Evolutionary conservation across 1,140 invertebrate species (phyloP).

Genomic region (Drosophila cardini): DNA sequence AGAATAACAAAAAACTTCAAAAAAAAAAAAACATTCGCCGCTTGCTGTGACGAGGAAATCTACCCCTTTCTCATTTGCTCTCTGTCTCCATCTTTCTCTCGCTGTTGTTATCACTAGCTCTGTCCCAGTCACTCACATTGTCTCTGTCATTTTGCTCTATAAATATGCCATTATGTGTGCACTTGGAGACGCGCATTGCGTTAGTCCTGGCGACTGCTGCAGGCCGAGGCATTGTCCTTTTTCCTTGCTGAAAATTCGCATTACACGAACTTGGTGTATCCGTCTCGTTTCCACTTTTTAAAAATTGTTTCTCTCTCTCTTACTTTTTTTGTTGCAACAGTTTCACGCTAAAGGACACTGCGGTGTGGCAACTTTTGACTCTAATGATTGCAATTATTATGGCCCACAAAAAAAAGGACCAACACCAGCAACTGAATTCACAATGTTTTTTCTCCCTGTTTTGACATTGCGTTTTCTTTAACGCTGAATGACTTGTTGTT

Average conservation of each 20-base stretch:
- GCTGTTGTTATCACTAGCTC: slow-evolving; percentile 36
- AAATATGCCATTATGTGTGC: slow-evolving; percentile 80
- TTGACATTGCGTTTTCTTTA: slow-evolving; percentile 30
- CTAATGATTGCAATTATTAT: slow-evolving; percentile 83
- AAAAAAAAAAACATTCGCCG: slow-evolving; percentile 22
- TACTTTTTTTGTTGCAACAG: slow-evolving; percentile 56
- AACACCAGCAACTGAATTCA: slow-evolving; percentile 65
- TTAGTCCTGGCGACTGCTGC: slow-evolving; percentile 45
- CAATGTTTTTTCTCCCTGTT: slow-evolving; percentile 38
- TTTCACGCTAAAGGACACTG: slow-evolving; percentile 77
- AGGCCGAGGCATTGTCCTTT: slow-evolving; percentile 55
- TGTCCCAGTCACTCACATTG: slow-evolving; percentile 5
- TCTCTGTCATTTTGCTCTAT: slow-evolving; percentile 55
- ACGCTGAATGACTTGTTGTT: slow-evolving; percentile 54
- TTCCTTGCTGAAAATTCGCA: slow-evolving; percentile 56
- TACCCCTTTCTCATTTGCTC: slow-evolving; percentile 1
- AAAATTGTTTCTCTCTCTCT: slow-evolving; percentile 5
- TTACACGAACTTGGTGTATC: slow-evolving; percentile 35
- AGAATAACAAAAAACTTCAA: slow-evolving; percentile 36
- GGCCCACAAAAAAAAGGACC: slow-evolving; percentile 58
- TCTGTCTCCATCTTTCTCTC: slow-evolving; percentile 1
- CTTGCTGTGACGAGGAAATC: not conserved
- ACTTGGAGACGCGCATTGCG: slow-evolving; percentile 67
- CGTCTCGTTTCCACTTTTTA: slow-evolving; percentile 11
- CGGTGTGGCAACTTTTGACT: slow-evolving; percentile 82